A percentile compares a stretch with the other conserved stretches of the same genome.
Evolutionary conservation across 2,888 invertebrate genomes (phyloP).

Genomic region (Nomada lathburiana): DNA sequence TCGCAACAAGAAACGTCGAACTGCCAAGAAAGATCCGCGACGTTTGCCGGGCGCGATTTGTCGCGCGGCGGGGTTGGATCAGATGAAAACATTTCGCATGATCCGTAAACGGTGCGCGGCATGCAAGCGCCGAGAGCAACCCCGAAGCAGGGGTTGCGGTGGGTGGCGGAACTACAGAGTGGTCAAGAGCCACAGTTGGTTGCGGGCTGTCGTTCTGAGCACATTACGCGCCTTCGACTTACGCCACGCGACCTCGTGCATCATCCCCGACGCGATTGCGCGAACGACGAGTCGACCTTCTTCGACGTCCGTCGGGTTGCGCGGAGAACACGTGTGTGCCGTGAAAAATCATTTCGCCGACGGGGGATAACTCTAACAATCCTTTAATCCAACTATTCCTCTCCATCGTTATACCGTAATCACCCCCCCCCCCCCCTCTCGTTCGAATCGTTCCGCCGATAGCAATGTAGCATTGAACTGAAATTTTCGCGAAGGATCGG

Average conservation of each 20-base stretch:
- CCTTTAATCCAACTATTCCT: too few species aligned
- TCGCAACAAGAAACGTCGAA: neutral
- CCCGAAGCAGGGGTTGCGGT: slow-evolving; percentile 63
- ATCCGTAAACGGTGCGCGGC: slow-evolving; percentile 55
- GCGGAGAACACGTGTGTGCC: slow-evolving; percentile 1
- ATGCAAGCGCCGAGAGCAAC: slow-evolving; percentile 66
- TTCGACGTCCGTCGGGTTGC: slow-evolving; percentile 7
- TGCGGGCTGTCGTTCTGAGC: slow-evolving; percentile 80
- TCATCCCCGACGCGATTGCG: slow-evolving; percentile 25
- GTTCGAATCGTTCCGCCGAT: too few species aligned
- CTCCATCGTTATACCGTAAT: too few species aligned
- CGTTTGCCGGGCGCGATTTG: slow-evolving; percentile 1
- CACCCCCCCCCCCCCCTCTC: too few species aligned
- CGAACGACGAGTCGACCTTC: slow-evolving; percentile 22
- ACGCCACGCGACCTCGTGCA: slow-evolving; percentile 60
- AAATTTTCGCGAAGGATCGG: too few species aligned
- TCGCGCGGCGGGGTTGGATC: neutral
- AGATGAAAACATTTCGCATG: slow-evolving; percentile 48
- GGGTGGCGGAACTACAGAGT: slow-evolving; percentile 72
- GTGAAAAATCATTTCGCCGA: neutral
- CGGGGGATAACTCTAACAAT: too few species aligned
- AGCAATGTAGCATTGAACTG: too few species aligned
- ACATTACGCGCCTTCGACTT: slow-evolving; percentile 64
- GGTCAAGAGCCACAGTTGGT: slow-evolving; percentile 81
- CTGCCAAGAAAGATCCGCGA: neutral